Evolutionary conservation across 1,140 invertebrate genomes (phyloP).

Genomic region (Polypedilum vanderplanki): DNA sequence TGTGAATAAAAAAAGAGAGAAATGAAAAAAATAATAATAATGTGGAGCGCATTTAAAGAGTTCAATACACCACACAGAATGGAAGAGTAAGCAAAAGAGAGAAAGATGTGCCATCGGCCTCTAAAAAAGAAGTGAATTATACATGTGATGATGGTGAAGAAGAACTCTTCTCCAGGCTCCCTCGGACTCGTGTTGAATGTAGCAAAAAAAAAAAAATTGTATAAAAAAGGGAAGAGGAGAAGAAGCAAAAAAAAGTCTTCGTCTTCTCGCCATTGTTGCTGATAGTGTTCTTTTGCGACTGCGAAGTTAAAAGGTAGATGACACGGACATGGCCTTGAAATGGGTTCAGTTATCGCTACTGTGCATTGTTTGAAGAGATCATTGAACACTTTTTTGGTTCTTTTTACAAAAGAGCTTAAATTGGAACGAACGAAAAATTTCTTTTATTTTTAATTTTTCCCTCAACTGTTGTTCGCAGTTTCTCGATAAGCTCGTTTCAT

Average conservation of each 20-base stretch:
- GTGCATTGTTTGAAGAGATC: background rate
- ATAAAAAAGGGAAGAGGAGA: background rate
- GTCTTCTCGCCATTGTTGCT: background rate
- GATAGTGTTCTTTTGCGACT: background rate
- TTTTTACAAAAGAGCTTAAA: background rate
- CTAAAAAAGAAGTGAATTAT: background rate
- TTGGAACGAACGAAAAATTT: background rate
- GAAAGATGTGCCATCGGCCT: background rate
- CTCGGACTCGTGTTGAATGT: background rate
- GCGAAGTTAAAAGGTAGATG: constrained; percentile 5
- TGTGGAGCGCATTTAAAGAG: constrained; percentile 17
- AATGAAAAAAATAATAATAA: constrained; percentile 9
- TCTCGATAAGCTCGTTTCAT: background rate
- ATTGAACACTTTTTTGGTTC: constrained; percentile 9
- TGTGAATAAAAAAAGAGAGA: background rate
- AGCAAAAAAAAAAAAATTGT: background rate
- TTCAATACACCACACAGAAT: constrained; percentile 18
- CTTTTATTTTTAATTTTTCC: background rate
- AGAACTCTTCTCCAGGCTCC: background rate
- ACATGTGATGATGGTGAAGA: constrained; percentile 17
- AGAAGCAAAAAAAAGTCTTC: background rate
- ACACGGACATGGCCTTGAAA: constrained; percentile 26
- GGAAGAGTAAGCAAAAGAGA: background rate
- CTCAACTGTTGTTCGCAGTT: background rate
- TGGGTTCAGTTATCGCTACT: constrained; percentile 16